These are phyloP conservation scores for Naso thynnoides DNA, from an alignment of 2,797 vertebrate genomes.

Conservation along the genomic window DNA sequence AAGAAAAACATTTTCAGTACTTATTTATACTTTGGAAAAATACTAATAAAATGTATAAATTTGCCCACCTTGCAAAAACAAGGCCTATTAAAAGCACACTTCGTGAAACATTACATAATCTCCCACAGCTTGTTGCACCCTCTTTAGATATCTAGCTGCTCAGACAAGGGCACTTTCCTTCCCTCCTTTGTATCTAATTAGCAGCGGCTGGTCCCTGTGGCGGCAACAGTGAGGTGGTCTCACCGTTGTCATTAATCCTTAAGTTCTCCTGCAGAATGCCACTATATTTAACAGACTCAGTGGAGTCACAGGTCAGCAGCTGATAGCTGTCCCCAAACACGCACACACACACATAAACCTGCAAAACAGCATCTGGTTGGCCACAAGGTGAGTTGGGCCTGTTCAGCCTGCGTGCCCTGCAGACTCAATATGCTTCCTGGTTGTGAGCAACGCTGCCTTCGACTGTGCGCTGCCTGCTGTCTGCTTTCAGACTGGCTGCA, in stretches of 20 bases:
- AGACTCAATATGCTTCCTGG: slow-evolving; percentile 31
- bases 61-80: not conserved
- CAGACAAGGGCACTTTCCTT: slow-evolving; percentile 66
- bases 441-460: slow-evolving; percentile 4
- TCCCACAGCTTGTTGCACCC: slow-evolving; percentile 23
- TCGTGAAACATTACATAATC: slow-evolving; percentile 41
- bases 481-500: slow-evolving; percentile 9
- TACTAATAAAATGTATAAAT: too few relatives aligned
- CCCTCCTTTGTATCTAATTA: slow-evolving; percentile 69
- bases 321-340: slow-evolving; percentile 11
- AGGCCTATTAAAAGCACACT: slow-evolving; percentile 21
- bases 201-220: slow-evolving; percentile 52
- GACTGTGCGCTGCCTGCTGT: slow-evolving; percentile 21
- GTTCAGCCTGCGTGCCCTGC: slow-evolving; percentile 17
- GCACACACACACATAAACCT: not conserved
- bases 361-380: slow-evolving; percentile 40
- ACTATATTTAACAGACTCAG: slow-evolving; percentile 13
- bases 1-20: too few relatives aligned
- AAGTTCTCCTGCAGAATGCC: slow-evolving; percentile 35
- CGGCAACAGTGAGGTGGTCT: slow-evolving; percentile 42
- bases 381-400: slow-evolving; percentile 36
- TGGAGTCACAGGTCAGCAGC: slow-evolving; percentile 49
- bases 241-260: slow-evolving; percentile 66
- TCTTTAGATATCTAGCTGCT: slow-evolving; percentile 54
- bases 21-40: too few relatives aligned